phyloP scores from a whole-genome alignment of 2,797 vertebrate species.

The Meriones psammophilus region DNA sequence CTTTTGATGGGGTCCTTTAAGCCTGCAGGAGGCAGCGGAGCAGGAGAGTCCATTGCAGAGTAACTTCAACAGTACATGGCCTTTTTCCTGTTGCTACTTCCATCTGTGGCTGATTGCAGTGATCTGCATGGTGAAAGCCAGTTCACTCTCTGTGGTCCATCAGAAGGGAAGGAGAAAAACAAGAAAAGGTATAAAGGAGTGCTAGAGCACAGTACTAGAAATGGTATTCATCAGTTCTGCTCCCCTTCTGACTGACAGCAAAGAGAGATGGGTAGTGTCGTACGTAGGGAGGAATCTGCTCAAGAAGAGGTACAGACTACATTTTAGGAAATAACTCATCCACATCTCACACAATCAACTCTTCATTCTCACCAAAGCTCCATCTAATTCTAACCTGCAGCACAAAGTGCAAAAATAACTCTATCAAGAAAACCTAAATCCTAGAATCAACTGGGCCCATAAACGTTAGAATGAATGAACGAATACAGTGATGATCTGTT shows the following conservation, averaged over 20 bases:
- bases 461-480: conserved; percentile 5
- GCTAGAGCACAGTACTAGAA: neutral
- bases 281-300: neutral
- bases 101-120: neutral
- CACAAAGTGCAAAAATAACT: neutral
- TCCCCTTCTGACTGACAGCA: neutral
- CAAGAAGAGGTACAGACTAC: neutral
- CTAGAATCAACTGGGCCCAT: neutral
- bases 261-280: neutral
- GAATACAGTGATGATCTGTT: neutral
- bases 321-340: neutral
- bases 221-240: neutral
- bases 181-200: neutral
- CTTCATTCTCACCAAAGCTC: neutral
- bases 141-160: neutral
- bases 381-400: neutral
- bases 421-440: neutral
- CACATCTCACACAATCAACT: neutral
- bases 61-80: neutral
- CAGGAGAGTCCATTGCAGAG: neutral
- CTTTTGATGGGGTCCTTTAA: neutral
- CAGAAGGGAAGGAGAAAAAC: neutral
- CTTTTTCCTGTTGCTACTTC: neutral
- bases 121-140: neutral
- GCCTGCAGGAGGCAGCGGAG: neutral